Base-by-base conservation (phyloP, 1,140 invertebrate species). In the Euura saliciscinereae region DNA sequence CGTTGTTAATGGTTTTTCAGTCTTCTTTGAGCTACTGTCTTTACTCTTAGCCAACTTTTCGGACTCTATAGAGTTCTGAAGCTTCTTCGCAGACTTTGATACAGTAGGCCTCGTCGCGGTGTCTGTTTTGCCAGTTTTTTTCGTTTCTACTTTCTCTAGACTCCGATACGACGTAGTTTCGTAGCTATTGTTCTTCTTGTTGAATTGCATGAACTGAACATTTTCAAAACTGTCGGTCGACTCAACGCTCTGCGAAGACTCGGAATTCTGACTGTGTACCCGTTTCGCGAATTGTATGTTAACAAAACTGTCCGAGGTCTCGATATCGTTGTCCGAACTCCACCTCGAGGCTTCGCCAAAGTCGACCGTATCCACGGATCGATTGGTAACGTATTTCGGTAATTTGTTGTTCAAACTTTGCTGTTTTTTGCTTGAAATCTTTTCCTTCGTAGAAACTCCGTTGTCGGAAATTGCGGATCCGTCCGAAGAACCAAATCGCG, bases 221-320 rank as follows among this genome's bases (percentile, higher is more conserved):
- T 83, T 84, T 42, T 84, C 80, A 43, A 82, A 84, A 65, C 80
- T 84, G 11, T 83, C 82, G 0, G 78, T 78, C 0, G 80, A 84
- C 45, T 84, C 81, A 44, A 82, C 70, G 65, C 79, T 84, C 70
- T 83, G 80, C 2, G 78, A 81, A 0, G 79, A 83, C 65, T 76
- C 82, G 2, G 80, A 80, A n/a, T 73, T 77, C 68, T 73, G 77
- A 7, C 75, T 75, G n/a, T 71, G 73, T 45, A 73, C 73, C 42
- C 79, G 68, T 59, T 79, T 77, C 4, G 79, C 81, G 68, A 84
- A 82, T 69, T 83, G 77, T 45, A 83, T 85, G 68, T 83, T 85
- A 11, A 85, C 82, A 67, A 86, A 86, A 66, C 82, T 86, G n/a
- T 84, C 82, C 0, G 83, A 85, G 3, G 79, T 84, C 46, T 86